Evolutionary conservation across 2,113 vertebrate species (phyloP).

Genomic region (Melanotaenia duboulayi): DNA sequence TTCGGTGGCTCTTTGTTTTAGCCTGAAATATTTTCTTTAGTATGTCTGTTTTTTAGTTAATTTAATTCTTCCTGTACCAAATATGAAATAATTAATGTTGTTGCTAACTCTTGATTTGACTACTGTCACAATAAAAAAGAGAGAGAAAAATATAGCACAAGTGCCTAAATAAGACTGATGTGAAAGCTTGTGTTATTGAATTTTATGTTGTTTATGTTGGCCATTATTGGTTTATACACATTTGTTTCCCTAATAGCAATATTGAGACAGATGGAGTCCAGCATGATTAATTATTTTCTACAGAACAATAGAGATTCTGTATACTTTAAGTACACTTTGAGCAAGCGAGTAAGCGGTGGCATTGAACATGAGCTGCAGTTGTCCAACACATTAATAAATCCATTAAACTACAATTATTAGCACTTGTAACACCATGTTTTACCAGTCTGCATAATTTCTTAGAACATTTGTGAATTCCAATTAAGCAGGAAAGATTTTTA

Average conservation of each 20-base stretch:
- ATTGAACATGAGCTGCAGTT: background rate
- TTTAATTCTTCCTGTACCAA: background rate
- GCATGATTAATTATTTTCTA: slow-evolving; percentile 53
- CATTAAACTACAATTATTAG: slow-evolving; percentile 34
- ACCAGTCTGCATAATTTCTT: slow-evolving; percentile 36
- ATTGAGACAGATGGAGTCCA: slow-evolving; percentile 45
- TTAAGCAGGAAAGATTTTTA: slow-evolving; percentile 25
- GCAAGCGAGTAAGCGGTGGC: slow-evolving; percentile 11
- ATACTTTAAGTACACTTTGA: slow-evolving; percentile 37
- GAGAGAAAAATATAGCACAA: slow-evolving; percentile 5
- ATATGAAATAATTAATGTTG: background rate
- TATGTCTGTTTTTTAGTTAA: background rate
- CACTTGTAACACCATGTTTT: slow-evolving; percentile 11
- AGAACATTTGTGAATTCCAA: slow-evolving; percentile 23
- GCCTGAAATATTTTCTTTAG: no score
- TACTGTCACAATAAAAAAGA: background rate
- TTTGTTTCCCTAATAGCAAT: slow-evolving; percentile 62
- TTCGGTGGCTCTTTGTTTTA: no score
- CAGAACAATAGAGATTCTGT: slow-evolving; percentile 12
- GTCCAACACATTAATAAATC: slow-evolving; percentile 32
- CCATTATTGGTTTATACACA: slow-evolving; percentile 57
- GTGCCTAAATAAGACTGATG: slow-evolving; percentile 40
- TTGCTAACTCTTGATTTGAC: background rate
- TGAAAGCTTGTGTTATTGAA: slow-evolving; percentile 37
- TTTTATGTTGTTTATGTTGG: slow-evolving; percentile 37